phyloP scores from a whole-genome alignment of 53 echinoderm and acorn worm species.

The Glandiceps talaboti region DNA sequence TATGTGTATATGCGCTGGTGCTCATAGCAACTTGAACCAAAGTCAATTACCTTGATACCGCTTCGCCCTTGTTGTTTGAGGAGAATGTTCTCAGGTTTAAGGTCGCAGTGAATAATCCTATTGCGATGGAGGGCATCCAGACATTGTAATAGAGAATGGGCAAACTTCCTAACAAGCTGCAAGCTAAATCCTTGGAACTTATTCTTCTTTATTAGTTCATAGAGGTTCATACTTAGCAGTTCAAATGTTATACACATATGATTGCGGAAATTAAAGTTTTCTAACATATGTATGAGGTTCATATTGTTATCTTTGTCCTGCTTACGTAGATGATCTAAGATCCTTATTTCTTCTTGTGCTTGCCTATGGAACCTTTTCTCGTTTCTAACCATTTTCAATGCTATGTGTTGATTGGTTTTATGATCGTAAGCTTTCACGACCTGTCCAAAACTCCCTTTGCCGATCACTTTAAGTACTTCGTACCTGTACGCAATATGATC shows the following conservation, averaged over 20 bases:
- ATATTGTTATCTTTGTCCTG: conserved; percentile 99
- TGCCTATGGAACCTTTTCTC: conserved; percentile 97
- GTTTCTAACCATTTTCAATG: conserved; percentile 98
- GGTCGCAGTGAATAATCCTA: conserved; percentile 97
- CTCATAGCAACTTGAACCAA: conserved; percentile 99
- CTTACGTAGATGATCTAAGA: conserved; percentile 92
- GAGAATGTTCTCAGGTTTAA: conserved; percentile 95
- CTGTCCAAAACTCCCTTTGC: conserved; percentile 99
- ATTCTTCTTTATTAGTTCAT: conserved; percentile 98
- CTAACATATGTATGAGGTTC: conserved; percentile 93
- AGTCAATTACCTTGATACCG: conserved; percentile 98
- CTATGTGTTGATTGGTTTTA: conserved; percentile 94
- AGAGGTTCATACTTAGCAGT: conserved; percentile 98
- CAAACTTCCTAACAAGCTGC: conserved; percentile 93
- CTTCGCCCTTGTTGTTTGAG: conserved; percentile 95
- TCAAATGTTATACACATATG: conserved; percentile 99
- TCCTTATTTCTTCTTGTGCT: conserved; percentile 97
- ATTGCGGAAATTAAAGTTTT: conserved; percentile 91
- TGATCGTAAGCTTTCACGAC: conserved; percentile 98
- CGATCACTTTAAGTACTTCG: conserved; percentile 95
- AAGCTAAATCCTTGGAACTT: conserved; percentile 99
- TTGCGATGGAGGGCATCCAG: conserved; percentile 92
- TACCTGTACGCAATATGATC: conserved; percentile 95
- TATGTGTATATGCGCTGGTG: conserved; percentile 99
- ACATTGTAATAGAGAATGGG: conserved; percentile 95